phyloP scores from a whole-genome alignment of 2,888 invertebrate species.

The Agapostemon virescens region DNA sequence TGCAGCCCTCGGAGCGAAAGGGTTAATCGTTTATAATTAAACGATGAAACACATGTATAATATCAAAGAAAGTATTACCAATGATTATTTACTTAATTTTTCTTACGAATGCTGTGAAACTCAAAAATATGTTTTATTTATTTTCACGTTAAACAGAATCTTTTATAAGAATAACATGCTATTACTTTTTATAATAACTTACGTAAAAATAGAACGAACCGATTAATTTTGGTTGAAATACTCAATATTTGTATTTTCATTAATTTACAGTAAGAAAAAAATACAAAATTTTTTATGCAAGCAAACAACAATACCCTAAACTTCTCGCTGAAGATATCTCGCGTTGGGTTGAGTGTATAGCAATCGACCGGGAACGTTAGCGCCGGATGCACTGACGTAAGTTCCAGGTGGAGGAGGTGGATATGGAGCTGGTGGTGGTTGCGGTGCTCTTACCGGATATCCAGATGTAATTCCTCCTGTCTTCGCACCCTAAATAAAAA shows the following conservation, averaged over 20 bases:
- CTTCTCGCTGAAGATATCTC: constrained; percentile 76
- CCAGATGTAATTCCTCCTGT: constrained; percentile 92
- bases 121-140: not conserved
- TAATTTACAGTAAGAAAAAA: not conserved
- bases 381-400: constrained; percentile 75
- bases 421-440: constrained; percentile 75
- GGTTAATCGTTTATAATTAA: not conserved
- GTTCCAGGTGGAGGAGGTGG: constrained; percentile 75
- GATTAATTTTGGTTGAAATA: not conserved
- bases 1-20: no score
- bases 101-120: not conserved
- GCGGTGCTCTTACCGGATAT: constrained; percentile 86
- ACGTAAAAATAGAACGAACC: not conserved
- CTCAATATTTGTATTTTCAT: not conserved
- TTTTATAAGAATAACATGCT: not conserved
- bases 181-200: not conserved
- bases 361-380: constrained; percentile 75
- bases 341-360: constrained; percentile 76
- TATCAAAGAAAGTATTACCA: constrained; percentile 1
- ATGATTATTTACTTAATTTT: constrained; percentile 4
- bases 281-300: constrained; percentile 31
- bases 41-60: not conserved
- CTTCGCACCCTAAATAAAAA: constrained; percentile 84
- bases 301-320: constrained; percentile 51
- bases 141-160: not conserved